These are phyloP conservation scores for Hermaeophaga mercurialis DNA, from an alignment of 2,888 invertebrate genomes.

Conservation along the genomic window DNA sequence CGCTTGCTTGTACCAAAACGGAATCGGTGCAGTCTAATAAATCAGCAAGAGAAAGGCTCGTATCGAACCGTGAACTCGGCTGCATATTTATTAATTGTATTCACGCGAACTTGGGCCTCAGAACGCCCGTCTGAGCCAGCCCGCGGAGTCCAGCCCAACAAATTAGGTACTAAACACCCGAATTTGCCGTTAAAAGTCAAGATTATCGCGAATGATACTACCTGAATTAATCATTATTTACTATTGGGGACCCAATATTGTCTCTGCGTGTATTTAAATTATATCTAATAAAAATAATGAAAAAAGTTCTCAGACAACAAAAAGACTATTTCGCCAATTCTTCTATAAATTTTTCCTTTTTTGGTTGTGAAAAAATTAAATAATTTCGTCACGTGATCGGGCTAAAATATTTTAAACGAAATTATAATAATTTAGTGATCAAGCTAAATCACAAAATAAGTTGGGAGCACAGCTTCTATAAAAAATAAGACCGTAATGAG, in stretches of 20 bases:
- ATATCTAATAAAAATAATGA: conserved; percentile 12
- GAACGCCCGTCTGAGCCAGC: conserved; percentile 11
- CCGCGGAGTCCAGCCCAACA: conserved; percentile 10
- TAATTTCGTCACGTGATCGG: background rate
- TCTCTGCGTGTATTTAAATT: conserved; percentile 16
- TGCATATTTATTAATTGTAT: conserved; percentile 54
- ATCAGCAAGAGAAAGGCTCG: conserved; percentile 49
- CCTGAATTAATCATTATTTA: conserved; percentile 16
- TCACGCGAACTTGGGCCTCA: conserved; percentile 46
- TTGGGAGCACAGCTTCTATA: no score
- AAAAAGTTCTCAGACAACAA: background rate
- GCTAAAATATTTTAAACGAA: no score
- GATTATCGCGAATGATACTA: conserved; percentile 19
- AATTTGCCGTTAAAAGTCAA: conserved; percentile 25
- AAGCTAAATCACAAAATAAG: no score
- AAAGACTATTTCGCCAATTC: background rate
- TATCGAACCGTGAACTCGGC: conserved; percentile 50
- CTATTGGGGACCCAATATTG: conserved; percentile 15
- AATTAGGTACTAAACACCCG: conserved; percentile 22
- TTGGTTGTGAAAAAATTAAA: conserved; percentile 18
- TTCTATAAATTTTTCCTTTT: background rate
- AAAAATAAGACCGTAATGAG: no score
- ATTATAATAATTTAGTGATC: no score
- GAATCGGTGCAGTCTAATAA: conserved; percentile 54
- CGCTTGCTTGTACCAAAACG: conserved; percentile 42